phyloP scores from a whole-genome alignment of 2,113 vertebrate genomes.

The Acrocephalus arundinaceus region DNA sequence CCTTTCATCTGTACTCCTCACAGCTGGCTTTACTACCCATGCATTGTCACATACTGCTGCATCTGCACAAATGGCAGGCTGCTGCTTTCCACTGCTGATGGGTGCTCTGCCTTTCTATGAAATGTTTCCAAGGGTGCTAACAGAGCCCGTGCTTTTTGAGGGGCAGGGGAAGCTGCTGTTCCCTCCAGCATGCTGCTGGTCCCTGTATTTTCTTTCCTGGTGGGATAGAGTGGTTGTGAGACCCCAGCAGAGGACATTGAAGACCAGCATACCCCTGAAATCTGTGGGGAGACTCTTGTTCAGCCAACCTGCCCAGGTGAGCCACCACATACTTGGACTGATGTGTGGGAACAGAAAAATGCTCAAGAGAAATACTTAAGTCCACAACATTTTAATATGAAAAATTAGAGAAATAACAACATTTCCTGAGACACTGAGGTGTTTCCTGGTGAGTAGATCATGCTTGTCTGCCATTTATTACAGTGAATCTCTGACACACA shows the following conservation, averaged over 20 bases:
- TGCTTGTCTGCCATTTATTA: not conserved
- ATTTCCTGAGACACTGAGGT: not conserved
- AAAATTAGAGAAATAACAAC: not conserved
- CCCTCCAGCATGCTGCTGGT: not conserved
- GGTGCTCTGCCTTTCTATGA: not conserved
- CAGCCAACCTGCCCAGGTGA: not conserved
- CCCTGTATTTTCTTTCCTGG: not conserved
- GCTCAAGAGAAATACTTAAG: not conserved
- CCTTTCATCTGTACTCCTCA: not conserved
- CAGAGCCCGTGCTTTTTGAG: fast-evolving
- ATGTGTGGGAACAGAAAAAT: not conserved
- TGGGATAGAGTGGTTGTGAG: not conserved
- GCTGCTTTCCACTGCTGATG: not conserved
- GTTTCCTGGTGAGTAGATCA: not conserved
- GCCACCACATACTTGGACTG: not conserved
- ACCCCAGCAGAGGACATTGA: not conserved
- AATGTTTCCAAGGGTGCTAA: not conserved
- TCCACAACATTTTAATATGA: not conserved
- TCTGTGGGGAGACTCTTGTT: not conserved
- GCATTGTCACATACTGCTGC: not conserved
- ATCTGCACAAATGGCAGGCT: not conserved
- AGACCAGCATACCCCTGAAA: not conserved
- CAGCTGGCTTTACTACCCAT: not conserved
- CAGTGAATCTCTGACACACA: not conserved
- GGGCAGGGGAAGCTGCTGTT: not conserved